phyloP scores from a whole-genome alignment of 1,140 invertebrate species.

The Brachionus paranguensis region DNA sequence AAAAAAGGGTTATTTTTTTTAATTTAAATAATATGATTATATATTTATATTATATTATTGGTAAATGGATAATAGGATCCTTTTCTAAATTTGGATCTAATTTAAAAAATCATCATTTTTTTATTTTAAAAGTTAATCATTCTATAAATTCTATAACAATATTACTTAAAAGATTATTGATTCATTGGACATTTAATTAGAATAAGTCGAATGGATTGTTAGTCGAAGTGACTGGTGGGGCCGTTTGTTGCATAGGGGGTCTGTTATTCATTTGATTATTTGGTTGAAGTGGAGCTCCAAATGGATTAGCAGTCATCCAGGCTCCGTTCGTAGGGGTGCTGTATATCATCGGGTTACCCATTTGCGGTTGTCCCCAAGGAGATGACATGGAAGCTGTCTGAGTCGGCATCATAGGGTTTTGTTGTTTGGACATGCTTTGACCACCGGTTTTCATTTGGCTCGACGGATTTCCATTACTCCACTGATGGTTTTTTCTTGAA shows the following conservation, averaged over 20 bases:
- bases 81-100: not conserved
- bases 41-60: too few species aligned
- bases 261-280: not conserved
- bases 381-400: not conserved
- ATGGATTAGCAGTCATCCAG: not conserved
- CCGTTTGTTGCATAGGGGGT: not conserved
- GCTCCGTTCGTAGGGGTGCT: not conserved
- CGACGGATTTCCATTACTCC: not conserved
- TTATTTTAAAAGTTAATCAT: constrained; percentile 19
- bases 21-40: not conserved
- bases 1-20: not conserved
- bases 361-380: not conserved
- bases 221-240: not conserved
- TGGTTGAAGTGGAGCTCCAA: not conserved
- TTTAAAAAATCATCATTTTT: not conserved
- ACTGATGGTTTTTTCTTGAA: constrained; percentile 10
- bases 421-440: not conserved
- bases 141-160: constrained; percentile 22
- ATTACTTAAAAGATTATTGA: not conserved
- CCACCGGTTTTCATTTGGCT: constrained; percentile 13
- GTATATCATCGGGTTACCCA: not conserved
- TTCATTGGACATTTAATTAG: not conserved
- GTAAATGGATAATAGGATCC: not conserved
- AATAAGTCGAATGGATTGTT: constrained; percentile 20
- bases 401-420: not conserved